Evolutionary conservation across 2,888 invertebrate genomes (phyloP).

Genomic region (Callinectes sapidus): DNA sequence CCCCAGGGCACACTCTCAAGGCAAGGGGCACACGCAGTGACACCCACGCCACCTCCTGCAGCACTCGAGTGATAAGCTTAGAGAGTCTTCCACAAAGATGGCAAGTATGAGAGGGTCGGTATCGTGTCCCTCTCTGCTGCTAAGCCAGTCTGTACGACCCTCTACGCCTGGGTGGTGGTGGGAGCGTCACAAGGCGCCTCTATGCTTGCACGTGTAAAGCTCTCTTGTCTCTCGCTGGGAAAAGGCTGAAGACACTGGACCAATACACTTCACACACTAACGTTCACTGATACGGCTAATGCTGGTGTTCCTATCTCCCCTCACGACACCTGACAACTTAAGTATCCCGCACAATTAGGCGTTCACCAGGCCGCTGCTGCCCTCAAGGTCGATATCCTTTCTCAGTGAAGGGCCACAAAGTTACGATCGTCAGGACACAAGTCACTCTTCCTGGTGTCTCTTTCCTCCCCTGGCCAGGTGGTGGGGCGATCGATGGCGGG

Average conservation of each 20-base stretch:
- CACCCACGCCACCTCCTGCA: not conserved
- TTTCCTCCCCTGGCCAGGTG: constrained; percentile 15
- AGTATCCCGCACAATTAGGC: constrained; percentile 21
- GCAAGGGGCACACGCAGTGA: not conserved
- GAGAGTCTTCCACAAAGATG: not conserved
- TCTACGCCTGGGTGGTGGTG: not conserved
- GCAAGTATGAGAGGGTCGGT: not conserved
- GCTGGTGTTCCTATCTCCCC: not conserved
- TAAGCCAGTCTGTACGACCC: not conserved
- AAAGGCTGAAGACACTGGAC: not conserved
- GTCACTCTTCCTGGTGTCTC: constrained; percentile 24
- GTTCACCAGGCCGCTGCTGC: not conserved
- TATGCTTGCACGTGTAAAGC: not conserved
- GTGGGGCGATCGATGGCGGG: constrained; percentile 7
- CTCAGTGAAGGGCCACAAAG: not conserved
- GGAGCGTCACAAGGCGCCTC: not conserved
- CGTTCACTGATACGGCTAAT: not conserved
- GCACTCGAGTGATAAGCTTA: not conserved
- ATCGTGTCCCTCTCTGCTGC: not conserved
- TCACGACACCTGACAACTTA: not conserved
- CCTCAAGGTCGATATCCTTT: not conserved
- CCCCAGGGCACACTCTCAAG: constrained; percentile 40
- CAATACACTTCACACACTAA: not conserved
- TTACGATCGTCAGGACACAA: not conserved
- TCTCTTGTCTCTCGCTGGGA: not conserved